These are phyloP conservation scores for Lithophane ornitopus DNA, from an alignment of 2,888 invertebrate species.

Conservation along the genomic window DNA sequence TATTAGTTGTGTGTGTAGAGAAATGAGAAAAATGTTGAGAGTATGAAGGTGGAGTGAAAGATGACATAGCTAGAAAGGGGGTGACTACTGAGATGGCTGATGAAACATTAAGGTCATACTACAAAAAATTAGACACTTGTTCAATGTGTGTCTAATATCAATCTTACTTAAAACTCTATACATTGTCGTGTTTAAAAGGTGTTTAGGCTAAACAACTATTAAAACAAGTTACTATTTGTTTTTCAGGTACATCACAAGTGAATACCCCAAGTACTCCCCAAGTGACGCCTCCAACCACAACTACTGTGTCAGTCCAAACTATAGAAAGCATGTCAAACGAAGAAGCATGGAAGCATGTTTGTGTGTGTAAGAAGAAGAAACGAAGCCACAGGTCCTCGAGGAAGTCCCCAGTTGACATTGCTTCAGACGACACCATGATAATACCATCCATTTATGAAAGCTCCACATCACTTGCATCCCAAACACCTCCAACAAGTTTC, in stretches of 20 bases:
- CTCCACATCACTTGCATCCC: background rate
- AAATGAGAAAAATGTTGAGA: background rate
- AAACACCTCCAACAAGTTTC: background rate
- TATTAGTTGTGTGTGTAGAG: background rate
- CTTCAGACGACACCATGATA: constrained; percentile 19
- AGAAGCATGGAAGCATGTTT: too few relatives aligned
- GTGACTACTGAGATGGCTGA: background rate
- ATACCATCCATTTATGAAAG: constrained; percentile 5
- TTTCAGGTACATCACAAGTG: constrained; percentile 13
- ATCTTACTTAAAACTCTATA: too few relatives aligned
- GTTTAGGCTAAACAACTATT: too few relatives aligned
- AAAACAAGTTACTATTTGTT: background rate
- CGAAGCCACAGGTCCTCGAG: background rate
- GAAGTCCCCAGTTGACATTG: background rate
- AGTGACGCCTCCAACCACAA: background rate
- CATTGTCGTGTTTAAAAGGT: too few relatives aligned
- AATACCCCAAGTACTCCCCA: background rate
- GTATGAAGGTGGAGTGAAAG: background rate
- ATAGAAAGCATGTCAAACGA: background rate
- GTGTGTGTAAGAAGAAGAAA: constrained; percentile 16
- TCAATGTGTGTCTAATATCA: too few relatives aligned
- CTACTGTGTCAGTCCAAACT: constrained; percentile 10
- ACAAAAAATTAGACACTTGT: too few relatives aligned
- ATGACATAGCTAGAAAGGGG: background rate
- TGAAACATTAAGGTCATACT: background rate